Evolutionary conservation across 2,113 vertebrate genomes (phyloP).

Genomic region (Albula glossodonta): DNA sequence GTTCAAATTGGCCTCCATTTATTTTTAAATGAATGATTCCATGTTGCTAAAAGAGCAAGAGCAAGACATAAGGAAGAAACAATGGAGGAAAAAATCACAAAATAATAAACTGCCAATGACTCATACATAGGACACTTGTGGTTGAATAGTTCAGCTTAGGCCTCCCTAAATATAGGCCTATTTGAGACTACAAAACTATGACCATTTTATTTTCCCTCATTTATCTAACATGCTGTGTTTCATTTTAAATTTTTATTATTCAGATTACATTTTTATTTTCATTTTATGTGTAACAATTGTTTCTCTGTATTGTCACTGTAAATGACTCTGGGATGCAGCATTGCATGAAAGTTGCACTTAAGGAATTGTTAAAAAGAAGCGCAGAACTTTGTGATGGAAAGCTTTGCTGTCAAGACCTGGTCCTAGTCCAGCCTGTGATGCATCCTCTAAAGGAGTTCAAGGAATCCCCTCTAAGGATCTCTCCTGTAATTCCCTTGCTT

Average conservation of each 20-base stretch:
- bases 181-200: too few species aligned
- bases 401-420: background rate
- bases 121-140: background rate
- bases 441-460: slow-evolving; percentile 19
- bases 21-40: slow-evolving; percentile 3
- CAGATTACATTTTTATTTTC: too few species aligned
- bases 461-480: slow-evolving; percentile 19
- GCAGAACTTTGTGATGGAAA: too few species aligned
- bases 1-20: background rate
- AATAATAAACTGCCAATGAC: background rate
- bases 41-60: background rate
- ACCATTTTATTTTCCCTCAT: too few species aligned
- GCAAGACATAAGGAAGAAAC: background rate
- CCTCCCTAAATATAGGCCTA: background rate
- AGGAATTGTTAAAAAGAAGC: too few species aligned
- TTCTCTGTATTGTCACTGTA: too few species aligned
- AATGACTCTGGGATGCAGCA: too few species aligned
- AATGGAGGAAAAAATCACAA: background rate
- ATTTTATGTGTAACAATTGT: too few species aligned
- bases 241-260: too few species aligned
- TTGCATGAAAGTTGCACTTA: too few species aligned
- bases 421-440: background rate
- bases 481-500: slow-evolving; percentile 29
- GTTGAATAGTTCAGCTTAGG: background rate
- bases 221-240: too few species aligned